Percentiles rank a stretch among this genome's conserved stretches.
Evolutionary conservation across 2,113 vertebrate genomes (phyloP).

Genomic region (Oenanthe oenanthe): DNA sequence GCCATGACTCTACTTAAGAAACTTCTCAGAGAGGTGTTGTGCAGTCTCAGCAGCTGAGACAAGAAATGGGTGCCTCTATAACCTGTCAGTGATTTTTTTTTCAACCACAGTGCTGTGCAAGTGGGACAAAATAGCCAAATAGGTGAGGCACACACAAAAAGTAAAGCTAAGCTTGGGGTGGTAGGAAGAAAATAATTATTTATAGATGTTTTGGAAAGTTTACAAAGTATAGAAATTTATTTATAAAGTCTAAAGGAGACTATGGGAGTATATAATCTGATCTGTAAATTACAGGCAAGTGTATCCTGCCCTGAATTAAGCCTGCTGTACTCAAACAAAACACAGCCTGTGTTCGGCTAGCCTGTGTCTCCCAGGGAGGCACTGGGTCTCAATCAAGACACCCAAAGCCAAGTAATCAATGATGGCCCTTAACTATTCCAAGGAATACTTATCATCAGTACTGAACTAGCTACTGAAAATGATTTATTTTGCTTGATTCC

Average conservation of each 20-base stretch:
- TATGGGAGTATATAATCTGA: neutral
- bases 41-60: neutral
- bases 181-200: neutral
- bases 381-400: neutral
- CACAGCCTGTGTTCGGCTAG: neutral
- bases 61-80: neutral
- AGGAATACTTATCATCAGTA: neutral
- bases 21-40: neutral
- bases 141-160: neutral
- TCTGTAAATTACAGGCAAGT: neutral
- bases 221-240: neutral
- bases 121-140: neutral
- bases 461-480: neutral
- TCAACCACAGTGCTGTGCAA: neutral
- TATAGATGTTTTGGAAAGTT: neutral
- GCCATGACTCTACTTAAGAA: neutral
- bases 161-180: neutral
- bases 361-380: neutral
- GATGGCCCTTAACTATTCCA: neutral
- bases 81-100: neutral
- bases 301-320: neutral
- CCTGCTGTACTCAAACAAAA: neutral
- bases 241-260: neutral
- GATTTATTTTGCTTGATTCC: neutral
- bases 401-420: neutral